Evolutionary conservation across 2,888 invertebrate species (phyloP), one percentile per base, ranked within the genome.

Genomic region (Yponomeuta sedellus): DNA sequence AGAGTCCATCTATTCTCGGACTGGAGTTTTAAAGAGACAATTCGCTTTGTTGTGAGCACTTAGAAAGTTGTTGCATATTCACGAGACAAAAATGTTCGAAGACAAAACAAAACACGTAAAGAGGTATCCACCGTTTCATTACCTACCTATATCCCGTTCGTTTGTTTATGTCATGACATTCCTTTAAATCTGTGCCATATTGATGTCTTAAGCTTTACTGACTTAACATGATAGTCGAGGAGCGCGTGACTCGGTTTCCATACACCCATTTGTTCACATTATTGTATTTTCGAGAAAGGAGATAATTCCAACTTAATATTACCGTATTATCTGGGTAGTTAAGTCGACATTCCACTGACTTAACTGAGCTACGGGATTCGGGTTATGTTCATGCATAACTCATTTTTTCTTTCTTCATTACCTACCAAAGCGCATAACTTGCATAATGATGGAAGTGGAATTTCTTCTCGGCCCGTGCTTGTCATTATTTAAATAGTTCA

Each of bases 11-110:
- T 52, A 12, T 52, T 52, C 44, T 52, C 16, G 44, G 44, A 16
- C 44, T 52, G 44, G 16, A 52, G 44, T 52, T 52, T 52, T 52
- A 52, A 52, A 52, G 16, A 52, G 44, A 52, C 44, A 52, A 52
- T 52, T 16, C 12, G 44, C 44, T 52, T 52, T 52, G 44, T 52
- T 52, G 44, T 52, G 44, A 52, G 44, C 44, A 52, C 44, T 52
- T 58, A 78, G 83, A 83, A 84, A 85, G 80, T 78, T 75, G 72
- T 78, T 86, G 78, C 78, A 86, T 85, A 85, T 85, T 83, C 78
- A 81, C 77, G 59, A 64, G 69, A 64, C 61, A 64, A 64, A 67
- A 58, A 64, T 22, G 64, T 34, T 19, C n/a, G n/a, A 2, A 58
- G 58, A 58, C 19, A 58, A 58, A 58, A 52, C 44, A 52, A 52